Evolutionary conservation across 2,888 invertebrate genomes (phyloP).

Genomic region (Hedychridium roseum): DNA sequence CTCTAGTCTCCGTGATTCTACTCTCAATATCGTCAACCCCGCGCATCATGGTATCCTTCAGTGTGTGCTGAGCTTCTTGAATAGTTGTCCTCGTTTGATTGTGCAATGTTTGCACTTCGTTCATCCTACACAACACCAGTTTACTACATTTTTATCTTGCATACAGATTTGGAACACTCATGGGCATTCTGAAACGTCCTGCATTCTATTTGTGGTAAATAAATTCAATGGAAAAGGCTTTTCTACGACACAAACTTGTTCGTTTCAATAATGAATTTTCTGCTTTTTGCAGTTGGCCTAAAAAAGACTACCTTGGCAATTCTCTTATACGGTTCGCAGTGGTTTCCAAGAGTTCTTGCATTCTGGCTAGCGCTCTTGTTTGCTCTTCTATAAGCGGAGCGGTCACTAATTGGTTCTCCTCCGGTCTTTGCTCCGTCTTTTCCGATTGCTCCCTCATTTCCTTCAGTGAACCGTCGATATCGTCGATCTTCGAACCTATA

Average conservation of each 20-base stretch:
- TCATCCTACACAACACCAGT: slow-evolving; percentile 40
- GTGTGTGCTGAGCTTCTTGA: slow-evolving; percentile 66
- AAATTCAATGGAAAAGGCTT: too few species aligned
- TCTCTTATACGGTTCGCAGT: slow-evolving; percentile 45
- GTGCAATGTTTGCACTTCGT: slow-evolving; percentile 68
- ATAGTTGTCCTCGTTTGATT: slow-evolving; percentile 72
- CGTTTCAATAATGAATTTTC: too few species aligned
- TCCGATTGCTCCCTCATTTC: slow-evolving; percentile 37
- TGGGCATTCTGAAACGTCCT: too few species aligned
- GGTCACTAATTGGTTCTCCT: slow-evolving; percentile 18
- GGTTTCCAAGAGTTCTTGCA: slow-evolving; percentile 48
- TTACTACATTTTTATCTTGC: too few species aligned
- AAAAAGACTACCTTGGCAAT: slow-evolving; percentile 52
- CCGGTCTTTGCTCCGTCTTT: slow-evolving; percentile 26
- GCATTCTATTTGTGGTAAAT: too few species aligned
- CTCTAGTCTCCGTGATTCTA: slow-evolving; percentile 68
- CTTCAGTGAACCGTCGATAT: slow-evolving; percentile 42
- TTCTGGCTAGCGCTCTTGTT: slow-evolving; percentile 35
- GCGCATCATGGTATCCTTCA: slow-evolving; percentile 56
- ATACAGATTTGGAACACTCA: too few species aligned
- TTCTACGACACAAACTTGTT: too few species aligned
- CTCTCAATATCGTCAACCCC: slow-evolving; percentile 65
- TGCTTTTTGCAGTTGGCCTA: too few species aligned
- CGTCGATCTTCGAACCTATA: slow-evolving; percentile 36
- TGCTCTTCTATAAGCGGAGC: slow-evolving; percentile 40